Conservation (phyloP, 2,113 vertebrate genomes). For the Axis porcinus region DNA sequence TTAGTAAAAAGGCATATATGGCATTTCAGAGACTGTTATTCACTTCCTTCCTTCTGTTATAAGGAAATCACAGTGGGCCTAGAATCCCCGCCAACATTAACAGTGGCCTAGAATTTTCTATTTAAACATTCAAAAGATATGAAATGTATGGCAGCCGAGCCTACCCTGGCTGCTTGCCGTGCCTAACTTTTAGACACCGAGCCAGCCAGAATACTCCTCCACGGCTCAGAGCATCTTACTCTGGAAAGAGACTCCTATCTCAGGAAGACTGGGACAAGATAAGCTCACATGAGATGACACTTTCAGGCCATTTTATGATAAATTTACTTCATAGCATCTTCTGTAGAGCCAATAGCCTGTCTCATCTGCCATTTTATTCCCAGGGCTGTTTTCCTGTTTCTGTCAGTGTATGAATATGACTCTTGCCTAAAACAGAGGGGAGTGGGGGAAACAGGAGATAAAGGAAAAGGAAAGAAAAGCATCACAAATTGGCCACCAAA, state of each 20-base stretch:
- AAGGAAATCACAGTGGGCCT: neutral
- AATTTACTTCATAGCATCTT: neutral
- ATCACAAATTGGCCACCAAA: neutral
- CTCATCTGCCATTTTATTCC: neutral
- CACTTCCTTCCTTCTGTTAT: conserved; percentile 10
- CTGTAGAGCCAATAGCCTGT: neutral
- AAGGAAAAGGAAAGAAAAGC: neutral
- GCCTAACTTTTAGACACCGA: neutral
- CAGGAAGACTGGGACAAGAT: neutral
- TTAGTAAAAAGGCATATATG: neutral
- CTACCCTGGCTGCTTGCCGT: neutral
- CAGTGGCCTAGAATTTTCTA: conserved; percentile 12
- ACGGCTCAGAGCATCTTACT: neutral
- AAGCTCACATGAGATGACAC: neutral
- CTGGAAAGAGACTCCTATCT: neutral
- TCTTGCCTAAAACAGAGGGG: conserved; percentile 16
- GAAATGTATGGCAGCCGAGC: neutral
- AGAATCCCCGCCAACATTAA: neutral
- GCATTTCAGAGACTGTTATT: neutral
- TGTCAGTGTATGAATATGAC: neutral
- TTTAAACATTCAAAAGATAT: neutral
- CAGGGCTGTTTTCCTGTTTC: neutral
- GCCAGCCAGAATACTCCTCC: neutral
- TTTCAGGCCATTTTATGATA: conserved; percentile 15
- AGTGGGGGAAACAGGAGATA: neutral